Base-by-base conservation (phyloP, 1,140 invertebrate genomes). In the Micrasema longulum region DNA sequence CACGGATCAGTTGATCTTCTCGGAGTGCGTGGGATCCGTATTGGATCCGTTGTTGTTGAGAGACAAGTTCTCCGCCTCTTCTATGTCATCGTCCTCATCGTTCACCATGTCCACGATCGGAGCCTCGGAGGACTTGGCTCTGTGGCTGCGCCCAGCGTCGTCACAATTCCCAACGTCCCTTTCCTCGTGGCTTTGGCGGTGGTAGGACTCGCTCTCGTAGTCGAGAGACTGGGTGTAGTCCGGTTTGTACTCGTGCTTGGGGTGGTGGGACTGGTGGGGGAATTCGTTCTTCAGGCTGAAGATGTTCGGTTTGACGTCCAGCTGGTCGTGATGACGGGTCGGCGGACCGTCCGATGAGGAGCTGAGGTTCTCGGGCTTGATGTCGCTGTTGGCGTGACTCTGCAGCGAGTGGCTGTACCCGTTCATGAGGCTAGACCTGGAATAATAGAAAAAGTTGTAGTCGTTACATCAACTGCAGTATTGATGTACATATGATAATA, bases 221-320 rank as follows among this genome's bases (percentile, higher is more conserved):
- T 85, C 84, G 43, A 82, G 80, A 66, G 70, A 31, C 26, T 62
- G 43, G 36, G 67, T 72, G 55, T 67, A 74, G 38, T 72, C 72
- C 1, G 68, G 43, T 38, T 70, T 76, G 35, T 72, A 73, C 16
- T 76, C 72, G 31, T 64, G 62, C 38, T 76, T 71, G 10, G 72
- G 16, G 14, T 69, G 66, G 81, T 78, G 83, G 79, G 35, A 80
- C 82, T 52, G 83, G 80, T 66, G 84, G 79, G 79, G 38, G 53
- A 84, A 83, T 76, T 85, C 84, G 64, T 81, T 83, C 75, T 85
- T 84, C 26, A 85, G 78, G 26, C 80, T 80, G 73, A 84, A 85
- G 38, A 85, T 81, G 71, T 85, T 85, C 2, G 84, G 84, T 57
- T 85, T 85, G 55, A 85, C 80, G 38, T 85, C 84, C 55, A 80